phyloP scores from a whole-genome alignment of 1,140 invertebrate species.

The Sitobion miscanthi region DNA sequence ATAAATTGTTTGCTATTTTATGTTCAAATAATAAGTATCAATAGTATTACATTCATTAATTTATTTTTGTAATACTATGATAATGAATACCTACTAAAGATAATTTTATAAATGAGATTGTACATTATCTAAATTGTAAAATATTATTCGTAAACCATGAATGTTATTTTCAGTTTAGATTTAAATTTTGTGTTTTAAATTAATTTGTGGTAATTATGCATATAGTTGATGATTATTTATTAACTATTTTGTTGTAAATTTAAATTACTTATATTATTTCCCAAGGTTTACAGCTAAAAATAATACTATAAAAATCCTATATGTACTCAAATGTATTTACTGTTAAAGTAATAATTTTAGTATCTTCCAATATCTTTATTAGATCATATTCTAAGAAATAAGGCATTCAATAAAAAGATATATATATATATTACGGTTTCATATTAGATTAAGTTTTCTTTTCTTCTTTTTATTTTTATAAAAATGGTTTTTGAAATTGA shows the following conservation, averaged over 20 bases:
- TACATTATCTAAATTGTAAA: neutral
- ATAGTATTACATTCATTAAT: neutral
- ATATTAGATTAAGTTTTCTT: neutral
- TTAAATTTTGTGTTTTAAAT: neutral
- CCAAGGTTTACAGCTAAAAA: neutral
- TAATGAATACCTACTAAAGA: neutral
- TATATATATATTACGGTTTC: neutral
- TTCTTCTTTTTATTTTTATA: neutral
- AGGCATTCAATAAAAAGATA: neutral
- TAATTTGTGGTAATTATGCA: neutral
- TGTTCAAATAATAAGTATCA: neutral
- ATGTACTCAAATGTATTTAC: too few species aligned
- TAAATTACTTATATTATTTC: neutral
- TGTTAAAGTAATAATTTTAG: too few species aligned
- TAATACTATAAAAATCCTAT: neutral
- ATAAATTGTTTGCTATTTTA: neutral
- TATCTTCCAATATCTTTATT: neutral
- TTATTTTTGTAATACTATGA: neutral
- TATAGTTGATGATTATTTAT: too few species aligned
- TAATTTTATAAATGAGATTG: neutral
- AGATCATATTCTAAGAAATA: constrained; percentile 2
- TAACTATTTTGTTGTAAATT: neutral
- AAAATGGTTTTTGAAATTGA: neutral
- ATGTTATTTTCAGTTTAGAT: too few species aligned
- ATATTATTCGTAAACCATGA: neutral